Percentiles rank a stretch among this genome's conserved stretches.
phyloP scores from a whole-genome alignment of 2,797 vertebrate genomes.

The Melanotaenia maccullochi region DNA sequence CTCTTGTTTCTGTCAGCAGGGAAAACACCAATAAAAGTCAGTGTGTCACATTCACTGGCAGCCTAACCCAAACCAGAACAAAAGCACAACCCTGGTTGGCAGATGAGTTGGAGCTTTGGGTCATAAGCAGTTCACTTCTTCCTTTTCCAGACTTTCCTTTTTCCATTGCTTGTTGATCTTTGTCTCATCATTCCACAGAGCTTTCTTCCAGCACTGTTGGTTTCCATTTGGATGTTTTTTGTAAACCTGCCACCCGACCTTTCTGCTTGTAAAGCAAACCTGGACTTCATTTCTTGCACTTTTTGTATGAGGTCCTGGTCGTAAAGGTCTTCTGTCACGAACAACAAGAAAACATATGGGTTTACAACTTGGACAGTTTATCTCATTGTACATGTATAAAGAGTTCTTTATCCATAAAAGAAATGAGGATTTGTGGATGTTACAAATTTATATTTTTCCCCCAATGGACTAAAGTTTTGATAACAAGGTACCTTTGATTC shows the following conservation, averaged over 20 bases:
- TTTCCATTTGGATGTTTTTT: neutral
- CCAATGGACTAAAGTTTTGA: neutral
- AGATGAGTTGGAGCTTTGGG: neutral
- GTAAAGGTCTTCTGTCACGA: neutral
- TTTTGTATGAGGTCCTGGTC: neutral
- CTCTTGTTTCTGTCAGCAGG: neutral
- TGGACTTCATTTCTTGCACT: neutral
- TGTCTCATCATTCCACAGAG: neutral
- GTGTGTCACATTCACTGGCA: neutral
- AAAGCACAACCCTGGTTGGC: neutral
- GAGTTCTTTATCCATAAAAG: neutral
- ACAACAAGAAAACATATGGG: neutral
- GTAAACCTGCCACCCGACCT: neutral
- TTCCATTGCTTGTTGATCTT: slow-evolving; percentile 1
- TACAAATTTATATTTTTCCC: neutral
- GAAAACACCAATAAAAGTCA: slow-evolving; percentile 10
- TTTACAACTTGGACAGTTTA: neutral
- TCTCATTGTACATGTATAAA: neutral
- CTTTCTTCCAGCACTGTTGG: neutral
- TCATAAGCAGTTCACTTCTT: neutral
- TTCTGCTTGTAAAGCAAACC: neutral
- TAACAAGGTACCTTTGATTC: neutral
- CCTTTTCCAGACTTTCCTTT: neutral
- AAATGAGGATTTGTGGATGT: neutral
- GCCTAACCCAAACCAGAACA: neutral